Conservation (phyloP, 1,140 invertebrate genomes). For the Ephestia elutella region DNA sequence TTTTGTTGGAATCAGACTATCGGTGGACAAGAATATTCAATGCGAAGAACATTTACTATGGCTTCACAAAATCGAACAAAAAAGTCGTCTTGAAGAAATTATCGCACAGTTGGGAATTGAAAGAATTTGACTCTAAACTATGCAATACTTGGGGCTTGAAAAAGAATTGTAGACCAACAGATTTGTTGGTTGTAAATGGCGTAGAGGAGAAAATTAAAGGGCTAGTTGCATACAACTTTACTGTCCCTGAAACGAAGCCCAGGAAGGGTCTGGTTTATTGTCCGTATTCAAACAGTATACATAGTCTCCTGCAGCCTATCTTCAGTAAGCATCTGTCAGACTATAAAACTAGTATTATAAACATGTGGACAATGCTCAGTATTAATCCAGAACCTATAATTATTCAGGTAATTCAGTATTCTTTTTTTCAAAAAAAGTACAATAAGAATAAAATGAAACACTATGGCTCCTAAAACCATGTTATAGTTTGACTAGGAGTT, state of each 20-base stretch:
- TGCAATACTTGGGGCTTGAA: conserved; percentile 46
- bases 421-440: background rate
- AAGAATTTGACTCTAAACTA: conserved; percentile 48
- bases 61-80: conserved; percentile 50
- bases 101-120: conserved; percentile 53
- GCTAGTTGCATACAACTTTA: conserved; percentile 49
- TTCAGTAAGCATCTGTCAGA: conserved; percentile 32
- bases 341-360: conserved; percentile 45
- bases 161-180: conserved; percentile 40
- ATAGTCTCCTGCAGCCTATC: conserved; percentile 44
- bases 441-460: too few species aligned
- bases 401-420: conserved; percentile 41
- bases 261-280: conserved; percentile 53
- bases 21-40: conserved; percentile 50
- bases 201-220: conserved; percentile 50
- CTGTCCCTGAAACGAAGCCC: conserved; percentile 40
- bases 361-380: conserved; percentile 63
- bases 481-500: too few species aligned
- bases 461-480: too few species aligned
- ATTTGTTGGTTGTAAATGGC: conserved; percentile 44
- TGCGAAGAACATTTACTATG: conserved; percentile 60
- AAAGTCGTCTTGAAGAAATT: conserved; percentile 56
- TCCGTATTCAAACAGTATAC: conserved; percentile 54
- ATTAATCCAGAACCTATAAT: conserved; percentile 65
- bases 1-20: conserved; percentile 33